These are phyloP conservation scores for Micrastur ruficollis DNA, from an alignment of 2,797 vertebrate species.

Conservation along the genomic window DNA sequence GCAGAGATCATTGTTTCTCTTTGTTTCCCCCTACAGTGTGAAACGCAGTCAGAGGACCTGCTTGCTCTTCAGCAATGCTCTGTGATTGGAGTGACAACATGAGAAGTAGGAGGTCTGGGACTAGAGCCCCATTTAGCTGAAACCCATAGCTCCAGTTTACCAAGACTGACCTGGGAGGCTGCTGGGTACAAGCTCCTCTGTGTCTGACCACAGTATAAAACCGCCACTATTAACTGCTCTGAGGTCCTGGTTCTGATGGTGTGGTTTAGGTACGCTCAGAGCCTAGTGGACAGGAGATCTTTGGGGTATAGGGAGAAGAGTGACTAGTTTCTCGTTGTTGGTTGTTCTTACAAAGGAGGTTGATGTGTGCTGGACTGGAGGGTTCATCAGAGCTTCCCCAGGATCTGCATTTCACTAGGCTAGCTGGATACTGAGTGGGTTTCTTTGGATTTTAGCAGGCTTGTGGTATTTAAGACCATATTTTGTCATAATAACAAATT, in stretches of 20 bases:
- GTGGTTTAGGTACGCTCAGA: background rate
- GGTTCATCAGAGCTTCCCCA: background rate
- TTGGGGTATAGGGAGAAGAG: background rate
- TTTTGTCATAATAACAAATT: background rate
- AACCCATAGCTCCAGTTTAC: background rate
- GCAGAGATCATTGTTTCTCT: background rate
- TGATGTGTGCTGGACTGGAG: background rate
- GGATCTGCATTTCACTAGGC: background rate
- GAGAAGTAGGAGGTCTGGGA: background rate
- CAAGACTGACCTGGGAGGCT: background rate
- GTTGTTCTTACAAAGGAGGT: background rate
- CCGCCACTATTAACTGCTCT: fast-evolving
- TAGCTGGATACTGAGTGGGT: too few relatives aligned
- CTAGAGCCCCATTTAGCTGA: background rate
- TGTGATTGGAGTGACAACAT: background rate
- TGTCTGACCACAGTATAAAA: background rate
- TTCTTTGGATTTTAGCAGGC: background rate
- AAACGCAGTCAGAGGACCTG: background rate
- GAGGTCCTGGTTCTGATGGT: background rate
- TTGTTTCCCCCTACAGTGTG: background rate
- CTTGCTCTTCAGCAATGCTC: background rate
- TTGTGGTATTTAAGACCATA: background rate
- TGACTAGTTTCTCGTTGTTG: background rate
- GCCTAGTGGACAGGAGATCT: background rate
- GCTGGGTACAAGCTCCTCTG: fast-evolving